phyloP scores from a whole-genome alignment of 2,797 vertebrate genomes.

The Gymnoscopelus braueri region DNA sequence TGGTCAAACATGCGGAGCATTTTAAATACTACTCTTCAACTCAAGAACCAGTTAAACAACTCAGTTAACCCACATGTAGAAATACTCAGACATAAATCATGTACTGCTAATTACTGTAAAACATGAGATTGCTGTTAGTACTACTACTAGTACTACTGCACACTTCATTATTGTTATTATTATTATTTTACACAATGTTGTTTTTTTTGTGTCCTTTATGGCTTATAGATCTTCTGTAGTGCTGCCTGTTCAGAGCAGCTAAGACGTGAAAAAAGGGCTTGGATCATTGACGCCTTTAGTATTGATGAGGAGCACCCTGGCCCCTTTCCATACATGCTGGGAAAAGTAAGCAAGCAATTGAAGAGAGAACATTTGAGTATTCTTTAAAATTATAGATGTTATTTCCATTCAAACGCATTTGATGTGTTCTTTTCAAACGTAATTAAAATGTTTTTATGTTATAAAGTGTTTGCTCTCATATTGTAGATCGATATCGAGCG shows the following conservation, averaged over 20 bases:
- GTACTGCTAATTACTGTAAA: neutral
- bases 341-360: conserved; percentile 56
- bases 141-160: neutral
- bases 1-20: neutral
- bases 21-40: neutral
- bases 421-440: neutral
- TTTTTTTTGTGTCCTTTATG: neutral
- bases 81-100: neutral
- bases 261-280: conserved; percentile 62
- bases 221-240: conserved; percentile 26
- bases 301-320: conserved; percentile 73
- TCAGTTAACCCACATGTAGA: neutral
- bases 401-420: neutral
- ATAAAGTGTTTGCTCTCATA: neutral
- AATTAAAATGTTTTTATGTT: neutral
- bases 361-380: neutral
- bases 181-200: neutral
- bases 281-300: conserved; percentile 73
- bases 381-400: neutral
- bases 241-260: conserved; percentile 35
- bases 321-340: conserved; percentile 74
- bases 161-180: neutral
- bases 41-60: conserved; percentile 22
- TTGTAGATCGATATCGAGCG: conserved; percentile 54
- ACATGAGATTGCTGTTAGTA: too few relatives aligned